A percentile compares a stretch with the other conserved stretches of the same genome.
Conservation (phyloP, 1,140 invertebrate species). For the Pachypeltis micranthus region DNA sequence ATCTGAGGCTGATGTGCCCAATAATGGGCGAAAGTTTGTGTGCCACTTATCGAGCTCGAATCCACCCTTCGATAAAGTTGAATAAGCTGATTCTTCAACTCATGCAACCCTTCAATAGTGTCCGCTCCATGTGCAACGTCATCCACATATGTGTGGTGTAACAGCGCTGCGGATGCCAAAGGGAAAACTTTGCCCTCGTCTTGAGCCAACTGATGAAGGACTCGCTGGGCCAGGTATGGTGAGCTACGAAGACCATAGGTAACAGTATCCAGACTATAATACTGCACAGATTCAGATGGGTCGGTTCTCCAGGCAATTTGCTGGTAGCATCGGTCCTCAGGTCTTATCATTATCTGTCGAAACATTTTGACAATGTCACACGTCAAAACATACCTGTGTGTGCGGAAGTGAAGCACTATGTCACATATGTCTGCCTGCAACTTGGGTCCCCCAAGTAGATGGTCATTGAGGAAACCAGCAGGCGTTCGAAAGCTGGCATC, state of each 20-base stretch:
- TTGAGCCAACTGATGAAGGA: conserved; percentile 30
- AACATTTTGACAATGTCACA: conserved; percentile 38
- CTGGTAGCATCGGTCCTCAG: conserved; percentile 14
- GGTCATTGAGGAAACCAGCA: conserved; percentile 34
- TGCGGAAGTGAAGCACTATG: conserved; percentile 35
- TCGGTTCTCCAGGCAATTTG: conserved; percentile 25
- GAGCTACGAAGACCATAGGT: conserved; percentile 33
- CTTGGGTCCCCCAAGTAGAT: conserved; percentile 33
- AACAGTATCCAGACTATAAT: conserved; percentile 30
- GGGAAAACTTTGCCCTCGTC: conserved; percentile 23
- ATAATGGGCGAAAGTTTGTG: neutral
- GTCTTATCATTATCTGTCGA: conserved; percentile 28
- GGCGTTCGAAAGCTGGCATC: neutral
- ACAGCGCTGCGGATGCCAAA: neutral
- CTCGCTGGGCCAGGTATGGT: conserved; percentile 31
- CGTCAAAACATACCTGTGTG: conserved; percentile 31
- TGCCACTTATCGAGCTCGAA: neutral
- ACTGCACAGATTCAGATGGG: conserved; percentile 18
- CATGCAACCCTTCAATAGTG: neutral
- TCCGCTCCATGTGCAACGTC: conserved; percentile 33
- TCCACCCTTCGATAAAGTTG: neutral
- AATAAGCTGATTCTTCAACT: neutral
- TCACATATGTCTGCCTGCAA: conserved; percentile 34
- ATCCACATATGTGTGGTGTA: conserved; percentile 37
- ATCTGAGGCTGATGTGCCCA: neutral